A percentile compares a stretch with the other conserved stretches of the same genome.
Conservation (phyloP, 2,888 invertebrate genomes). For the Punctoribates punctum region DNA sequence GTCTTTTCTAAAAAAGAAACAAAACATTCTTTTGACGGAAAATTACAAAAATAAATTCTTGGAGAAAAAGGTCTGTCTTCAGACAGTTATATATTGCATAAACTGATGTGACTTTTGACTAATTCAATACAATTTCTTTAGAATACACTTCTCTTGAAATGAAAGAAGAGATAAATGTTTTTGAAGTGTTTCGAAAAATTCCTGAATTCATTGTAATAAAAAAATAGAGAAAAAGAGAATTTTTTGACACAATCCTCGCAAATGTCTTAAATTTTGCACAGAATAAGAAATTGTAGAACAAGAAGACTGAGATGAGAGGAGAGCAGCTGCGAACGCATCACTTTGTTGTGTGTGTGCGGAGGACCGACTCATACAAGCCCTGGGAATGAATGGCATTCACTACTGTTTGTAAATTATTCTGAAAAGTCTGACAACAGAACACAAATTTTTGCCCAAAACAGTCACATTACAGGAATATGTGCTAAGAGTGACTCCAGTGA, state of each 20-base stretch:
- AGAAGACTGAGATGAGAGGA: slow-evolving; percentile 12
- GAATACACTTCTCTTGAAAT: no score
- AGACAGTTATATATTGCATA: not conserved
- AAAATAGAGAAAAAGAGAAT: not conserved
- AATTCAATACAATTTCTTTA: no score
- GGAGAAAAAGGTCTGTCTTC: no score
- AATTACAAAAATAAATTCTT: not conserved
- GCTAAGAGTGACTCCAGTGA: no score
- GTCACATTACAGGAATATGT: not conserved
- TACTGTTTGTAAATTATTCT: not conserved
- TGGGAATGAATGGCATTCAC: slow-evolving; percentile 18
- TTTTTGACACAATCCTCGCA: not conserved
- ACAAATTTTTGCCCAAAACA: slow-evolving; percentile 1
- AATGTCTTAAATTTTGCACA: not conserved
- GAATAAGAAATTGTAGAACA: not conserved
- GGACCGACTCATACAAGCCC: not conserved
- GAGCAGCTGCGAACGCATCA: slow-evolving; percentile 11
- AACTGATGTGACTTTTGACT: not conserved
- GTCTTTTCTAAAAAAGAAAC: not conserved
- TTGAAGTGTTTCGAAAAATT: not conserved
- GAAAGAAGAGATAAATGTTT: slow-evolving; percentile 1
- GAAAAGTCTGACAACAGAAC: not conserved
- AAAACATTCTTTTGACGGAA: not conserved
- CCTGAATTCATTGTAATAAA: not conserved
- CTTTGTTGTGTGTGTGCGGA: not conserved